Evolutionary conservation across 2,888 invertebrate genomes (phyloP).

Genomic region (Isotomurus palustris): DNA sequence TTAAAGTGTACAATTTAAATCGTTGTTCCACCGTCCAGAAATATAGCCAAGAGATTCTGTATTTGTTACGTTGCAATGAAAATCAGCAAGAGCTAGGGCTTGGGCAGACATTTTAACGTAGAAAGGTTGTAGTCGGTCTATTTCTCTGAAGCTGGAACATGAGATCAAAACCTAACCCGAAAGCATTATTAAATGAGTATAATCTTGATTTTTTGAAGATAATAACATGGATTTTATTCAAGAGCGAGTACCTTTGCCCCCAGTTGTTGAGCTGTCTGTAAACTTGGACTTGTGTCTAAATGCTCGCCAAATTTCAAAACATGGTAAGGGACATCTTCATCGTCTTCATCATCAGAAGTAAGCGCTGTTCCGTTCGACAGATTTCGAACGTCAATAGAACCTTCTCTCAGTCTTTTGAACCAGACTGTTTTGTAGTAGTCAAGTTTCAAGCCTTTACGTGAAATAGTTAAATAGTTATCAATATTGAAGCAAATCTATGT

Average conservation of each 20-base stretch:
- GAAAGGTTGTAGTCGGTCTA: slow-evolving; percentile 73
- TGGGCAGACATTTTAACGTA: slow-evolving; percentile 69
- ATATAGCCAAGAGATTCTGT: slow-evolving; percentile 94
- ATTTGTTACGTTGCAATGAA: slow-evolving; percentile 89
- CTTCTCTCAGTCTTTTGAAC: slow-evolving; percentile 58
- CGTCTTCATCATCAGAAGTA: slow-evolving; percentile 37
- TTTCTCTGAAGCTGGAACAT: slow-evolving; percentile 45
- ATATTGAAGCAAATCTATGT: background rate
- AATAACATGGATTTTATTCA: background rate
- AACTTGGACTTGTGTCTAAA: slow-evolving; percentile 41
- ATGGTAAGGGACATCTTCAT: slow-evolving; percentile 37
- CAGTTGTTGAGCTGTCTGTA: slow-evolving; percentile 41
- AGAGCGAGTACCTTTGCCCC: slow-evolving; percentile 42
- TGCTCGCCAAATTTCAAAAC: slow-evolving; percentile 46
- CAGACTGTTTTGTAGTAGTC: slow-evolving; percentile 84
- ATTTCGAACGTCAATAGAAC: slow-evolving; percentile 45
- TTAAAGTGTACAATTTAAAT: slow-evolving; percentile 90
- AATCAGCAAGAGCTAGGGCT: slow-evolving; percentile 56
- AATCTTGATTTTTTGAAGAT: background rate
- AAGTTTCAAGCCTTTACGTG: slow-evolving; percentile 58
- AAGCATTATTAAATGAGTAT: background rate
- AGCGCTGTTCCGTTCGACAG: slow-evolving; percentile 45
- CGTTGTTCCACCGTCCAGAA: slow-evolving; percentile 91
- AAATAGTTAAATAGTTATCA: background rate
- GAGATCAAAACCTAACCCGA: slow-evolving; percentile 41